Evolutionary conservation across 2,888 invertebrate genomes (phyloP).

Genomic region (Nomada fabriciana): DNA sequence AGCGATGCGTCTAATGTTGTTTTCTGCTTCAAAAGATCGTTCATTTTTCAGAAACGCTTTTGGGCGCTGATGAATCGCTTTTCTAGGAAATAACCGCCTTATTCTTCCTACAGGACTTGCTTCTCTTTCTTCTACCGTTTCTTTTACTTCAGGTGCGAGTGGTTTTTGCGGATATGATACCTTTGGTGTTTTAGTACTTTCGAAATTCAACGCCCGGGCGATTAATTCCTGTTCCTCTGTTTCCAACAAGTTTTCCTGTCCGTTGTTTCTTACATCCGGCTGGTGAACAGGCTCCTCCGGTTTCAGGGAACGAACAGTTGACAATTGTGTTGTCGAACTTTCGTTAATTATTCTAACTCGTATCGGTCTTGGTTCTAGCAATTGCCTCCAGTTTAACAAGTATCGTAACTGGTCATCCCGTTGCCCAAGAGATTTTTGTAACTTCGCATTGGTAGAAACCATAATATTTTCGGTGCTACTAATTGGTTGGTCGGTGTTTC

Average conservation of each 20-base stretch:
- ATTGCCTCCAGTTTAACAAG: not conserved
- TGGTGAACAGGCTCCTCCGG: not conserved
- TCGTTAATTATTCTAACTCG: not conserved
- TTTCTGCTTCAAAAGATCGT: conserved; percentile 56
- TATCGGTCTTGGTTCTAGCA: not conserved
- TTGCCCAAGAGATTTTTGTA: not conserved
- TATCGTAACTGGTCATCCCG: not conserved
- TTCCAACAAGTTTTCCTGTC: not conserved
- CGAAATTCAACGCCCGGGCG: not conserved
- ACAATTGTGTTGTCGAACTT: not conserved
- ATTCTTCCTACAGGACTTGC: not conserved
- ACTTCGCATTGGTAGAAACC: not conserved
- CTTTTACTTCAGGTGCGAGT: not conserved
- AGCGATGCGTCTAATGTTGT: conserved; percentile 49
- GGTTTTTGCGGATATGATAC: not conserved
- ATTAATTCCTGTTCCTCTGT: not conserved
- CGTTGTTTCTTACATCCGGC: not conserved
- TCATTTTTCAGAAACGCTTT: conserved; percentile 44
- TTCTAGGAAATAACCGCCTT: too few species aligned
- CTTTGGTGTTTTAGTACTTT: not conserved
- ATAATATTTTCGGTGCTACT: not conserved
- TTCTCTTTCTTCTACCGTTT: not conserved
- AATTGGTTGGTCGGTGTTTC: not conserved
- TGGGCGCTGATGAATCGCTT: conserved; percentile 4
- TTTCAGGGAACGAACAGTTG: not conserved